Base-by-base conservation (phyloP, 2,888 invertebrate species). In the Cheiracanthium punctorium region DNA sequence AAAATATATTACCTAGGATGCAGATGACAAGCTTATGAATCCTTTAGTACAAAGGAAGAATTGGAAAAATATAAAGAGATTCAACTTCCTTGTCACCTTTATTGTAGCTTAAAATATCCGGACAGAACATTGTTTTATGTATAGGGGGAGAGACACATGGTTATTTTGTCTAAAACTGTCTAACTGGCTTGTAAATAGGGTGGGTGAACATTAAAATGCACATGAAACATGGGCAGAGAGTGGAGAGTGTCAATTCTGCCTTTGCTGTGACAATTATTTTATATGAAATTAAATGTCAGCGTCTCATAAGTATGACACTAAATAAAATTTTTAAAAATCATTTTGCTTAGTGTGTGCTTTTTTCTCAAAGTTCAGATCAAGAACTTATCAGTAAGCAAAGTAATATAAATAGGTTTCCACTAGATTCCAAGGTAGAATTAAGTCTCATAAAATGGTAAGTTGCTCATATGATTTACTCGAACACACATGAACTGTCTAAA, bases 71-170 rank as follows among this genome's bases (percentile, higher is more conserved):
- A 87, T 24, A 89, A 90, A 64, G 88, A 89, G 32, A 86, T 89
- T 17, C 71, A 58, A 0, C 14, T 95, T 82, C 94, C 95, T 30
- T 91, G 94, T 41, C 87, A 94, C 69, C 94, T 95, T 41, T 96
- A 96, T 91, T 94, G 94, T 90, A 91, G 93, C 73, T 91, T 94
- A 0, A 92, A 94, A 90, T 95, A 93, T 91, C 90, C 92, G 0
- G 71, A 72, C 7, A 43, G 37, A 37, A 82, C 24, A 88, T 94
- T 33, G 93, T 95, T 37, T 91, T 98, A 4, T 93, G 98, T 43
- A 93, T 98, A 89, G 97, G 97, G 17, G 97, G 97, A 10, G 98
- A 98, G 92, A 96, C 96, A 8, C 94, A 95, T 91, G 97, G 98
- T n/a, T 0, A 93, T 98, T n/a, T 96, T 96, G 92, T 91, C 93